Evolutionary conservation across 2,797 vertebrate species (phyloP), one percentile per base, ranked within the genome.

Genomic region (Pangasius larnaudii): DNA sequence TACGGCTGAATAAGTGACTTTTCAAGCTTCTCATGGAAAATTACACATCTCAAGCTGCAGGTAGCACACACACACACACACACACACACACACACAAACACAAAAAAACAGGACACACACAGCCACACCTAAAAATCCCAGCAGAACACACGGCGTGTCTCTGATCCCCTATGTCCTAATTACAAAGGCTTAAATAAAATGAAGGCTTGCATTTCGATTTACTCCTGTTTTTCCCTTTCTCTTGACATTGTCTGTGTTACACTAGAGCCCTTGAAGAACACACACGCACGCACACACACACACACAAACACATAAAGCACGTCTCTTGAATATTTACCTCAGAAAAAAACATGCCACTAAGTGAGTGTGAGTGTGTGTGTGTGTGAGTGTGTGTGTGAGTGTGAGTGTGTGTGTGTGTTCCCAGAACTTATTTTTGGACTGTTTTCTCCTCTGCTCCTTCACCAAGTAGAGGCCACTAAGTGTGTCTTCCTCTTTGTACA

Each of bases 151-250:
- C 93, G 92, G 93, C 93, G 91, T 94, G 84, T 89, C 93, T 92
- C 92, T 93, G 94, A 94, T 96, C 94, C 95, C 93, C 95, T 93
- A 94, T 94, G 94, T 95, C 94, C 94, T 96, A 95, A 96, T 96
- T 96, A 96, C 95, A 95, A 93, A 93, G 93, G 94, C 93, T 95
- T 96, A 95, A 95, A 94, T 90, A 93, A 94, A 95, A 93, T 92
- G 90, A 92, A 94, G 94, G 94, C 95, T 95, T 96, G 95, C 92
- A 91, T 92, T 94, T 93, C 87, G 94, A 95, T 95, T 95, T 93
- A 92, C 92, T 88, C 93, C 85, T 85, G 92, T 95, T 94, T 69
- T 63, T 83, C 8, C 42, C 39, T 87, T 94, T 95, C 92, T 93
- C 93, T 93, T 93, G 91, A 93, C 94, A 94, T 92, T 93, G 82